phyloP scores from a whole-genome alignment of 2,113 vertebrate species.

The Thomomys bottae region DNA sequence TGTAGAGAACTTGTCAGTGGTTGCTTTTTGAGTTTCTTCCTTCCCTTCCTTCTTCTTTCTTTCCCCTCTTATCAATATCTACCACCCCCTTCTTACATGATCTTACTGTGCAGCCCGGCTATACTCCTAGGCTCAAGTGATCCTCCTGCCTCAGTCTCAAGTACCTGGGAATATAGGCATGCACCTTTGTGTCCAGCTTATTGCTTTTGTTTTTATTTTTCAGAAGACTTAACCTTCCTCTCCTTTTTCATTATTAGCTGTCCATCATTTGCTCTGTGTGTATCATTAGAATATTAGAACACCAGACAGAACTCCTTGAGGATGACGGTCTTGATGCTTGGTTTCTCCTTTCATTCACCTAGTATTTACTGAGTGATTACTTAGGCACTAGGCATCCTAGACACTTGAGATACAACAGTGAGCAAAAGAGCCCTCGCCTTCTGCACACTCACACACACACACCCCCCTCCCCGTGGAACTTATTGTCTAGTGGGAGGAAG shows the following conservation, averaged over 20 bases:
- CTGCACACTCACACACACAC: too few relatives aligned
- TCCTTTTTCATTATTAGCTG: not conserved
- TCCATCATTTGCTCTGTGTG: not conserved
- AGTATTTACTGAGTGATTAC: not conserved
- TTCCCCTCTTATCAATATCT: not conserved
- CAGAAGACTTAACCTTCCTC: not conserved
- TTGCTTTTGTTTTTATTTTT: not conserved
- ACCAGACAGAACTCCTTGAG: not conserved
- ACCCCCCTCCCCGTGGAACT: not conserved
- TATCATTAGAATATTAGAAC: not conserved
- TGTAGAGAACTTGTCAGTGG: not conserved
- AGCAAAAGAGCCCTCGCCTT: not conserved
- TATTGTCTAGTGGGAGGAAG: not conserved
- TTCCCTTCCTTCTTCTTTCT: not conserved
- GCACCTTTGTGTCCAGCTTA: too few relatives aligned
- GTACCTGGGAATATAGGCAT: not conserved
- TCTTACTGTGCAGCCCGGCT: not conserved
- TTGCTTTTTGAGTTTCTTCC: not conserved
- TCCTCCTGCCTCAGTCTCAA: not conserved
- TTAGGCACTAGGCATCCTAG: not conserved
- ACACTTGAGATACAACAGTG: not conserved
- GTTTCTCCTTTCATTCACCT: not conserved
- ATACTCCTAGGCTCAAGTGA: not conserved
- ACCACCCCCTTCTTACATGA: not conserved
- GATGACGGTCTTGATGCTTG: not conserved